Conservation (phyloP, 2,888 invertebrate genomes). For the Ectemnius cavifrons region DNA sequence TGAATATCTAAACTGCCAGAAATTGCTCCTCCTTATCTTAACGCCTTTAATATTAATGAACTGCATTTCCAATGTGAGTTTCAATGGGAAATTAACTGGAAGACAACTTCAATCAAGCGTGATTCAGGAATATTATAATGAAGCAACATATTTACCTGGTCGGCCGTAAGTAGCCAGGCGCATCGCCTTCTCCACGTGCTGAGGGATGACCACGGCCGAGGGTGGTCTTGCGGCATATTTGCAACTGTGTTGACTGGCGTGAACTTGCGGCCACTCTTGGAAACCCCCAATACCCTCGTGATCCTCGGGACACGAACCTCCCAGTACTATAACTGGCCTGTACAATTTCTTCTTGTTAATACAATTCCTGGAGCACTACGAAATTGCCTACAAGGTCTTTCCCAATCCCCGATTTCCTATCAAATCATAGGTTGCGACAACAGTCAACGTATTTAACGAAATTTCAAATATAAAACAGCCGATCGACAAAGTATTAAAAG, state of each 20-base stretch:
- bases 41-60: background rate
- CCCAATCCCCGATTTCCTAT: too few species aligned
- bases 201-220: conserved; percentile 88
- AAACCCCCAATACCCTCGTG: conserved; percentile 98
- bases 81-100: too few species aligned
- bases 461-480: too few species aligned
- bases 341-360: background rate
- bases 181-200: conserved; percentile 95
- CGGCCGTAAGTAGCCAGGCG: conserved; percentile 90
- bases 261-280: conserved; percentile 96
- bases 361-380: background rate
- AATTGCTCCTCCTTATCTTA: too few species aligned
- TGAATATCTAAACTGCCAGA: too few species aligned
- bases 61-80: background rate
- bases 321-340: conserved; percentile 93
- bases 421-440: too few species aligned
- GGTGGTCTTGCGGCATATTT: conserved; percentile 95
- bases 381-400: background rate
- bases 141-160: conserved; percentile 82
- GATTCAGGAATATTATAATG: background rate
- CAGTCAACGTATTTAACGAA: too few species aligned
- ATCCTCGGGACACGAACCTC: conserved; percentile 93
- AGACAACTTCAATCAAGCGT: background rate
- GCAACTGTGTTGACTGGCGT: conserved; percentile 91
- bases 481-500: too few species aligned